Conservation (phyloP, 2,888 invertebrate genomes). For the Mesodorylaimus sp. region DNA sequence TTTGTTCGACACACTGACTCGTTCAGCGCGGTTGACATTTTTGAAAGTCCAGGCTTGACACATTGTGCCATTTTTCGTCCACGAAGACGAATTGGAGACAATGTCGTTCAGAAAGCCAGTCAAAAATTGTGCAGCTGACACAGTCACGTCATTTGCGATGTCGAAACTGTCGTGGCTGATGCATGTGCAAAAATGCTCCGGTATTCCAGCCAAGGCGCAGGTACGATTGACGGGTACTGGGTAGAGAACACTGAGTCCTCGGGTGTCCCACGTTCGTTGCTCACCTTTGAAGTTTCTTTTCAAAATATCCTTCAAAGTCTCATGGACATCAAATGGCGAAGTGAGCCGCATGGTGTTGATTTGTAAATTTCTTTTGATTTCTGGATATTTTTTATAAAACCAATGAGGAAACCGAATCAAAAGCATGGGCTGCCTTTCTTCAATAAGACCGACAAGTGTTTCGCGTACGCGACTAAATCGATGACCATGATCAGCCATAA, state of each 20-base stretch:
- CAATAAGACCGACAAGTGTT: slow-evolving; percentile 38
- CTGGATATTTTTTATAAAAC: slow-evolving; percentile 45
- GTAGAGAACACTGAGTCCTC: background rate
- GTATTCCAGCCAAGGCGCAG: background rate
- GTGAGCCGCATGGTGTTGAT: slow-evolving; percentile 49
- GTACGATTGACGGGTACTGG: background rate
- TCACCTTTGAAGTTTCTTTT: background rate
- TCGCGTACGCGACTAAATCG: background rate
- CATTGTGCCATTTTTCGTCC: no score
- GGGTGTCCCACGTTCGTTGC: background rate
- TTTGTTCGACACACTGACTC: no score
- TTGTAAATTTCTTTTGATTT: slow-evolving; percentile 46
- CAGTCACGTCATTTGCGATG: no score
- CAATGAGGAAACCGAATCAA: slow-evolving; percentile 52
- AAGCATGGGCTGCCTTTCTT: slow-evolving; percentile 66
- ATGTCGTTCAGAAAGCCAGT: no score
- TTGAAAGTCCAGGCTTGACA: no score
- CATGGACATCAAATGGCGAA: slow-evolving; percentile 63
- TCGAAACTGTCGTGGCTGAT: no score
- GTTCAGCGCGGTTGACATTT: no score
- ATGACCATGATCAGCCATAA: background rate
- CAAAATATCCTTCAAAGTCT: slow-evolving; percentile 50
- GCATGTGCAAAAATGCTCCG: slow-evolving; percentile 2
- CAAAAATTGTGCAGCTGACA: no score
- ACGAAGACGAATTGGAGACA: no score